A percentile compares a stretch with the other conserved stretches of the same genome.
These are phyloP conservation scores for Girardinus metallicus DNA, from an alignment of 2,797 vertebrate species.

Conservation along the genomic window DNA sequence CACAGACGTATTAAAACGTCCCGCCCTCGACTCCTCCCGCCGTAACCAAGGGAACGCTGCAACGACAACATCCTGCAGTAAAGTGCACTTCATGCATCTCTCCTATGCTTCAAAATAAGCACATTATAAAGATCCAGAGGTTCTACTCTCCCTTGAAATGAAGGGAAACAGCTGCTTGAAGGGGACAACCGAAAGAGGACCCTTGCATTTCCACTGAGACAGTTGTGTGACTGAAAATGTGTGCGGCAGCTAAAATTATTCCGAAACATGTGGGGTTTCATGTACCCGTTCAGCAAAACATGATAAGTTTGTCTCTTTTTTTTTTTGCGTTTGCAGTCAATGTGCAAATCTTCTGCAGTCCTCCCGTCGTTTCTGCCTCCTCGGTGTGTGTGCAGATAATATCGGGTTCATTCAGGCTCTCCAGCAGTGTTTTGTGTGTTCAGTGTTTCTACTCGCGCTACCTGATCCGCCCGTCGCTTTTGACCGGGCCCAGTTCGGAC, in stretches of 20 bases:
- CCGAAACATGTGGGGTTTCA: constrained; percentile 18
- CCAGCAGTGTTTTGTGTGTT: constrained; percentile 12
- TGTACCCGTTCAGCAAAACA: constrained; percentile 46
- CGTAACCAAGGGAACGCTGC: constrained; percentile 41
- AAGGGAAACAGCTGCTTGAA: constrained; percentile 29
- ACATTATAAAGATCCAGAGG: constrained; percentile 52
- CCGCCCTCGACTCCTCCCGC: constrained; percentile 11
- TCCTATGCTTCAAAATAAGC: constrained; percentile 79
- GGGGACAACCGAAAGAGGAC: background rate
- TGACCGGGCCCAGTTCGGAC: constrained; percentile 91
- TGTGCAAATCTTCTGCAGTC: constrained; percentile 77
- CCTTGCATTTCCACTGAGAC: constrained; percentile 12
- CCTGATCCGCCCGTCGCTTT: constrained; percentile 93
- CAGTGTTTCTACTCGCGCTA: constrained; percentile 77
- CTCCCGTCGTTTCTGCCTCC: constrained; percentile 21
- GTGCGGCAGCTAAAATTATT: constrained; percentile 23
- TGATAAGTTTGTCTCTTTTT: background rate
- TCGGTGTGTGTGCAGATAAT: constrained; percentile 12
- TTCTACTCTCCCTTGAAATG: constrained; percentile 54
- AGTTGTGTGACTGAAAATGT: constrained; percentile 26
- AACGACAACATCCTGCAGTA: constrained; percentile 72
- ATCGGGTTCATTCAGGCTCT: constrained; percentile 9
- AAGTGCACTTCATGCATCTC: constrained; percentile 82
- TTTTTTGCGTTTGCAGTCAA: constrained; percentile 38
- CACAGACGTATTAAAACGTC: background rate